Percentiles rank a stretch among this genome's conserved stretches.
Conservation (phyloP, 2,113 vertebrate genomes). For the Eclectus roratus region DNA sequence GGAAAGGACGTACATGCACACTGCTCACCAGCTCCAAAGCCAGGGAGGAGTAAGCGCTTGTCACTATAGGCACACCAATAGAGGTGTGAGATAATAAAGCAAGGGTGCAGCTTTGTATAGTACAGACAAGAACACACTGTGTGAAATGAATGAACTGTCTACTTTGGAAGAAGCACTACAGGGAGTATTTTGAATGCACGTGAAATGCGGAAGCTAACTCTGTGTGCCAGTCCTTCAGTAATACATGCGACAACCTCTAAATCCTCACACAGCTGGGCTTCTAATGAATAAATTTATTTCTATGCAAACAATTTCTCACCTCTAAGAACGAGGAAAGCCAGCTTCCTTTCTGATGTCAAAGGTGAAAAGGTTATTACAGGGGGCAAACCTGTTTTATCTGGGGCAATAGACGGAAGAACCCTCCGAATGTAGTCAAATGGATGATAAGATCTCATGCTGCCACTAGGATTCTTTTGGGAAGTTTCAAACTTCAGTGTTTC, state of each 20-base stretch:
- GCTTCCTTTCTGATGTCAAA: background rate
- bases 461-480: background rate
- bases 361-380: background rate
- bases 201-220: background rate
- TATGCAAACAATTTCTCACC: background rate
- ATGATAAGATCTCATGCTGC: background rate
- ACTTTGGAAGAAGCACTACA: background rate
- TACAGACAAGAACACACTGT: background rate
- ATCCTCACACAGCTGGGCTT: background rate
- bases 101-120: background rate
- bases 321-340: background rate
- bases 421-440: background rate
- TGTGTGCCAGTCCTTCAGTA: background rate
- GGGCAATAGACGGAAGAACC: background rate
- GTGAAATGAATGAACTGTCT: background rate
- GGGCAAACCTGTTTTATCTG: background rate
- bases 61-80: background rate
- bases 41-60: background rate
- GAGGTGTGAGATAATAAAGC: background rate
- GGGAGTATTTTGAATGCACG: background rate
- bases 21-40: background rate
- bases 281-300: accelerated
- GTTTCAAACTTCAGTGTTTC: background rate
- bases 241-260: background rate
- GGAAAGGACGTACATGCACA: background rate